Evolutionary conservation across 1,140 invertebrate species (phyloP), one percentile per base, ranked within the genome.

Genomic region (Drosophila albomicans): DNA sequence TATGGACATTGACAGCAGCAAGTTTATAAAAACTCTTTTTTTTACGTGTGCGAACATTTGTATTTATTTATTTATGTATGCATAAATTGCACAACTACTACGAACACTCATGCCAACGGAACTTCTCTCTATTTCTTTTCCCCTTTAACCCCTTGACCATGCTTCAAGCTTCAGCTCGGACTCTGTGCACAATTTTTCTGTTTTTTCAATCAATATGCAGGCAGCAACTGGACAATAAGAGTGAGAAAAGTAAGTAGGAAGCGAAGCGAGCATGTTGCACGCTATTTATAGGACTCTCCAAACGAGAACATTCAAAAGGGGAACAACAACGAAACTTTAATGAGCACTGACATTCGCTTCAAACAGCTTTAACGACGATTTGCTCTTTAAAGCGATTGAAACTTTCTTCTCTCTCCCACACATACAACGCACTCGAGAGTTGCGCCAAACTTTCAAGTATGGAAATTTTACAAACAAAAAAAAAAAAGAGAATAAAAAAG

Each of bases 121-220:
- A 69, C 65, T 72, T 32, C 46, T 64, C 20, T 3, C 61, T 32
- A 6, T 7, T 20, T 8, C 16, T 54, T 49, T 57, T 28, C 43
- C 25, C 7, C 25, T 7, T 13, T 28, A n/a, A 35, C 35, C n/a
- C 1, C n/a, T 20, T 38, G 10, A 25, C 20, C 20, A 25, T 25
- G 3, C 3, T 25, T 25, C 20, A 13, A 30, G 28, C 49, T 30
- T 11, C 25, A 69, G 57, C 59, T 63, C 28, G 58, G 67, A 54
- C 63, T 57, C 63, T 57, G 32, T 59, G 45, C 67, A 74, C 20
- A 66, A 45, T 20, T 71, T 68, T 25, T 20, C 16, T 25, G 20
- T 25, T 25, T 25, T 79, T 82, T 67, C 66, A 78, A 87, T 82
- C 79, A 80, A 87, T 87, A 88, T 78, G 79, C 82, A 73, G 51